Base-by-base conservation (phyloP, 2,888 invertebrate species). In the Scaptomyza tumidula region DNA sequence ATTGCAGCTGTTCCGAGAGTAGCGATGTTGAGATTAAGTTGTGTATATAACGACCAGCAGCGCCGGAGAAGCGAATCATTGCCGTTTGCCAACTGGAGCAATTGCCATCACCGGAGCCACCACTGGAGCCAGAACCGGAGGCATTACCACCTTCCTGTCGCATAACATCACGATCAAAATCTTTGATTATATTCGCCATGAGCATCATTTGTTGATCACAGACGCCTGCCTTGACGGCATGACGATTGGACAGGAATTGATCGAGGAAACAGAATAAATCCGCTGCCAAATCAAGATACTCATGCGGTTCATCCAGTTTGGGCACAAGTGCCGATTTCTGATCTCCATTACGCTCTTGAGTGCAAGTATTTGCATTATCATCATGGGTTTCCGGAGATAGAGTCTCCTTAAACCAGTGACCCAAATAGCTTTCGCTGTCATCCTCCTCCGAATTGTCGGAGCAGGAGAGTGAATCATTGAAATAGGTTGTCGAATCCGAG, bases 401-500 rank as follows among this genome's bases (percentile, higher is more conserved):
- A 0, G 98, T 97, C 89, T 98, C 97, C 90, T 98, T 98, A 92
- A 98, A 97, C 98, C 98, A 98, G 78, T 97, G 95, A 0, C 98
- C 98, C 67, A 92, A 80, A 75, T 92, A 92, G 56, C 91, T 91
- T 66, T 91, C 92, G 68, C 92, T 92, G 59, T 92, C 91, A 95
- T 97, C 97, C 92, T 97, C 97, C 64, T 97, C 96, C 54, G 97
- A 97, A 90, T 97, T 98, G 90, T 97, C 97, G 0, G 97, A 97
- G 91, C 97, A 97, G 88, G 98, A 96, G 62, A 96, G 94, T 92
- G 98, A 96, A 92, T 98, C 98, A 92, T 98, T 98, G 92, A 98
- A 98, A 93, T 97, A 98, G n/a, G 98, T 98, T 50, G 98, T 98
- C 10, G 98, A 98, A 92, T 98, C 98, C 5, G 98, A 98, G 75